phyloP scores from a whole-genome alignment of 53 echinoderm and acorn worm species.

The Astropecten irregularis region DNA sequence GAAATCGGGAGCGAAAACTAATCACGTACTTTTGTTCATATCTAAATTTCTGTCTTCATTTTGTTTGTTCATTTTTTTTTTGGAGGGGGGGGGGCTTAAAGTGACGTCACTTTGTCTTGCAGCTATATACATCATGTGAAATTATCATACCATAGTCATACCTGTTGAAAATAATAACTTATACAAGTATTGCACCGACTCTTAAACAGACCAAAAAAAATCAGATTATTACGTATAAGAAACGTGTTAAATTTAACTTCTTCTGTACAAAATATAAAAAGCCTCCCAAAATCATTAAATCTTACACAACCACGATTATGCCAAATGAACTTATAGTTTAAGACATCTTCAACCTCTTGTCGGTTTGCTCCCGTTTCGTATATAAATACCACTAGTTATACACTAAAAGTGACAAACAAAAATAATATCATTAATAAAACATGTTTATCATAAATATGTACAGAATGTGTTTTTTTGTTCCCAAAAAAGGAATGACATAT shows the following conservation, averaged over 20 bases:
- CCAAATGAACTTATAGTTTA: neutral
- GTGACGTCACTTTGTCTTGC: neutral
- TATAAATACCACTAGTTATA: conserved; percentile 47
- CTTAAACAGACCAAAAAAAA: neutral
- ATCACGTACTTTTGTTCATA: too few relatives aligned
- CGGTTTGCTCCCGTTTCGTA: neutral
- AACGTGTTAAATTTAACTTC: neutral
- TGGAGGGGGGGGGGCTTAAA: too few relatives aligned
- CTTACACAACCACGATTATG: conserved; percentile 23
- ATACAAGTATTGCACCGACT: conserved; percentile 46
- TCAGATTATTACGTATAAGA: neutral
- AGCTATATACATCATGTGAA: conserved; percentile 1
- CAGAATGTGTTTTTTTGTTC: conserved; percentile 17
- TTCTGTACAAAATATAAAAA: conserved; percentile 18
- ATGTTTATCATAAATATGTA: conserved; percentile 28
- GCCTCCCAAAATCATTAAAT: neutral
- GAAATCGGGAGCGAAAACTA: too few relatives aligned
- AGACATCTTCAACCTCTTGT: conserved; percentile 38
- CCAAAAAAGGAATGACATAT: conserved; percentile 30
- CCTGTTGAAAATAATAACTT: conserved; percentile 34
- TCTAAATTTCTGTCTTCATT: too few relatives aligned
- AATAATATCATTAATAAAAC: neutral
- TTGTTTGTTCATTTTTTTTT: too few relatives aligned
- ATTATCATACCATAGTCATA: neutral
- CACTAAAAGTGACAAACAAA: neutral